phyloP scores from a whole-genome alignment of 2,113 vertebrate genomes.

The Raja brachyura region DNA sequence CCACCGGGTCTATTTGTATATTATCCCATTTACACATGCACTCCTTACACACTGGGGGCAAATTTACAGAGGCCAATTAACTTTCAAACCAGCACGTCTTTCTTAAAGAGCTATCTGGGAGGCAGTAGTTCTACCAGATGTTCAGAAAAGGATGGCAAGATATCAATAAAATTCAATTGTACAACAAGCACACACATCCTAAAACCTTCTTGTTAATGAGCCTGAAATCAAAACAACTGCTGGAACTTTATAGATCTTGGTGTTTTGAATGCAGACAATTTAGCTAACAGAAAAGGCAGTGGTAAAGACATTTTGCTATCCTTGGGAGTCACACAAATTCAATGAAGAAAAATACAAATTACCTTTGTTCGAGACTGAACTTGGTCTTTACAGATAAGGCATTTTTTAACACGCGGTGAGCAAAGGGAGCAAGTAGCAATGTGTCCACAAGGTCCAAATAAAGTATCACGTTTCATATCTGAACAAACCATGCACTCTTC shows the following conservation, averaged over 20 bases:
- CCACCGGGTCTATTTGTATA: no score
- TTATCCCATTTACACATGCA: no score
- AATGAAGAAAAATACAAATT: slow-evolving; percentile 38
- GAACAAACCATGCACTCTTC: slow-evolving; percentile 99
- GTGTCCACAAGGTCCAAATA: slow-evolving; percentile 97
- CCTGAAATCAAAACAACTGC: neutral
- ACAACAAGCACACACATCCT: no score
- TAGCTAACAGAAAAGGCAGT: neutral
- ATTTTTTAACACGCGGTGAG: slow-evolving; percentile 96
- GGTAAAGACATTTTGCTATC: neutral
- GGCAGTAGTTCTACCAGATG: no score
- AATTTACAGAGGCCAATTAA: no score
- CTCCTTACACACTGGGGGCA: no score
- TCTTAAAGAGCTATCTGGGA: no score
- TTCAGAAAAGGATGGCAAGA: neutral
- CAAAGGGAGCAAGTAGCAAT: slow-evolving; percentile 98
- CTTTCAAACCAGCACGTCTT: no score
- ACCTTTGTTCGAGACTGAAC: slow-evolving; percentile 98
- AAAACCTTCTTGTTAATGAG: neutral
- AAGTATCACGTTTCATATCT: slow-evolving; percentile 94
- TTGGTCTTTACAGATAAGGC: slow-evolving; percentile 97
- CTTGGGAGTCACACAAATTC: neutral
- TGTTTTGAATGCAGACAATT: neutral
- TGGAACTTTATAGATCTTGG: neutral
- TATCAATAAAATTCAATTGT: neutral